Percentiles rank a stretch among this genome's conserved stretches.
phyloP scores from a whole-genome alignment of 1,140 invertebrate species.

The Drosophila pachea region DNA sequence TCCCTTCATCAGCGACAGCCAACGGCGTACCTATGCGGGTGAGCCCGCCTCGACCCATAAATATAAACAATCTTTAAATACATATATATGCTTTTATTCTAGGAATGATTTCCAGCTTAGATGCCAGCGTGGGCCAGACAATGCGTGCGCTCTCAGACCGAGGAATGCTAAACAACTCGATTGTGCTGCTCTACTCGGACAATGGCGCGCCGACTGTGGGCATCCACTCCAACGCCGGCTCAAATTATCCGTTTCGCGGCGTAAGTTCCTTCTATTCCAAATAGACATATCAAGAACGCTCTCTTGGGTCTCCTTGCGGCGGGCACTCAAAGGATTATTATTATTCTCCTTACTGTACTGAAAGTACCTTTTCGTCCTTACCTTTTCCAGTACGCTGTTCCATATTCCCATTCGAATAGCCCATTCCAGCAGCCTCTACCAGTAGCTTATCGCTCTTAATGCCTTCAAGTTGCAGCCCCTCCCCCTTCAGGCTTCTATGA shows the following conservation, averaged over 20 bases:
- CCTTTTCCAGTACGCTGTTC: too few relatives aligned
- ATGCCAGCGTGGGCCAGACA: slow-evolving; percentile 90
- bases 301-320: too few relatives aligned
- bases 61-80: neutral
- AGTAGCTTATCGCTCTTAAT: too few relatives aligned
- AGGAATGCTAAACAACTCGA: slow-evolving; percentile 85
- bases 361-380: too few relatives aligned
- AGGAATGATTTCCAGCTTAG: slow-evolving; percentile 91
- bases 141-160: slow-evolving; percentile 83
- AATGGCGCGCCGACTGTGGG: slow-evolving; percentile 88
- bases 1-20: slow-evolving; percentile 85
- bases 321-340: too few relatives aligned
- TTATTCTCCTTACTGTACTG: too few relatives aligned
- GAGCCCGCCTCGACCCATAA: slow-evolving; percentile 14
- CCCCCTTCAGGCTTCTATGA: too few relatives aligned
- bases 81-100: neutral
- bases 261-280: slow-evolving; percentile 78
- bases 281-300: too few relatives aligned
- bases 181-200: slow-evolving; percentile 87
- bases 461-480: too few relatives aligned
- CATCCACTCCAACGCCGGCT: slow-evolving; percentile 87
- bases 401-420: too few relatives aligned
- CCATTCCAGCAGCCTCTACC: too few relatives aligned
- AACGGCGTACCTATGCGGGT: slow-evolving; percentile 90
- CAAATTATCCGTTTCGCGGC: slow-evolving; percentile 92